These are phyloP conservation scores for Pandemis cinnamomeana DNA, from an alignment of 2,888 invertebrate species.

Conservation along the genomic window DNA sequence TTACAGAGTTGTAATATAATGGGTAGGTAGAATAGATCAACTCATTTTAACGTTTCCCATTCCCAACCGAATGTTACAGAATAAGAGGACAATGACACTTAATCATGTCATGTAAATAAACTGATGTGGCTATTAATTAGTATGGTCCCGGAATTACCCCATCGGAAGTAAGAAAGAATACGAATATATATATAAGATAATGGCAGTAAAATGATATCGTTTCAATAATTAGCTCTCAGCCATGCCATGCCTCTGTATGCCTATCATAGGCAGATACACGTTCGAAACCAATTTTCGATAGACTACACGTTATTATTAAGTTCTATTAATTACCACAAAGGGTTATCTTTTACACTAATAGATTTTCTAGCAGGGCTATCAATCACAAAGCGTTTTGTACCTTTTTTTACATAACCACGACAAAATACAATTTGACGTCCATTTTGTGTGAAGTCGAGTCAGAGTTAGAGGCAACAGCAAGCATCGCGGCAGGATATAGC, in stretches of 20 bases:
- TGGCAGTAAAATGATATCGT: background rate
- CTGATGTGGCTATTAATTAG: slow-evolving; percentile 18
- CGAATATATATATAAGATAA: background rate
- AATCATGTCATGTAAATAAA: slow-evolving; percentile 64
- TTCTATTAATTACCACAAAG: background rate
- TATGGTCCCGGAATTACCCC: background rate
- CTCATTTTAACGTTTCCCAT: background rate
- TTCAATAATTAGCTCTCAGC: slow-evolving; percentile 14
- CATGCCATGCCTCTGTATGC: slow-evolving; percentile 27
- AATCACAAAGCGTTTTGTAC: slow-evolving; percentile 2
- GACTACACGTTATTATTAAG: background rate
- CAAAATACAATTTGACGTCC: slow-evolving; percentile 78
- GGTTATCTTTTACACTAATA: background rate
- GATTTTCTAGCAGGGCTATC: background rate
- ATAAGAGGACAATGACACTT: slow-evolving; percentile 67
- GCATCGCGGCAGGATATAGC: slow-evolving; percentile 14
- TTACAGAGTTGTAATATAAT: background rate
- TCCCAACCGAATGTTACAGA: background rate
- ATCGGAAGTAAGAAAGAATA: background rate
- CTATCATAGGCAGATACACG: background rate
- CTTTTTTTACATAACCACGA: slow-evolving; percentile 80
- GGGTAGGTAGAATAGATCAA: background rate
- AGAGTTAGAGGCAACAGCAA: slow-evolving; percentile 43
- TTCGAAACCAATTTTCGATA: background rate
- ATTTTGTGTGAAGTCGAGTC: slow-evolving; percentile 70